Evolutionary conservation across 2,113 vertebrate species (phyloP).

Genomic region (Forbesichthys agassizii): DNA sequence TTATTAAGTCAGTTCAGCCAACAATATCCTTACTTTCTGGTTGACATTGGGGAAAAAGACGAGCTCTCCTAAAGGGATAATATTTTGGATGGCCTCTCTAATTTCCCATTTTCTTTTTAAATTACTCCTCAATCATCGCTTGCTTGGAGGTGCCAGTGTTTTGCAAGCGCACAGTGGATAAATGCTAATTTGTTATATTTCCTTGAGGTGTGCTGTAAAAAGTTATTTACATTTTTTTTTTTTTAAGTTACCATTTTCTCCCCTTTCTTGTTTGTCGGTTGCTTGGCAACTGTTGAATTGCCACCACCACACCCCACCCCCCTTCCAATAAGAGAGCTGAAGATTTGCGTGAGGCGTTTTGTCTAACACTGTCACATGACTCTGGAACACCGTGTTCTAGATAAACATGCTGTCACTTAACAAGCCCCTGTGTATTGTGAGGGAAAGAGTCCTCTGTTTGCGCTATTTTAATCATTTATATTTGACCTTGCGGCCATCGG

Average conservation of each 20-base stretch:
- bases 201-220: slow-evolving; percentile 24
- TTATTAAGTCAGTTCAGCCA: too few species aligned
- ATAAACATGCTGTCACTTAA: slow-evolving; percentile 14
- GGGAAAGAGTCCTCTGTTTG: too few species aligned
- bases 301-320: too few species aligned
- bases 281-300: slow-evolving; percentile 47
- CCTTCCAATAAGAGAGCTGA: slow-evolving; percentile 5
- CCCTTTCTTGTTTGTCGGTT: slow-evolving; percentile 47
- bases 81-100: not conserved
- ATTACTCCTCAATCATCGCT: slow-evolving; percentile 10
- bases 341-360: not conserved
- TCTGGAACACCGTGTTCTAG: slow-evolving; percentile 24
- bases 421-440: slow-evolving; percentile 10
- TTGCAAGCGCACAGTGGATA: slow-evolving; percentile 9
- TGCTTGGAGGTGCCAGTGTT: slow-evolving; percentile 1
- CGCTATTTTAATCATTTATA: too few species aligned
- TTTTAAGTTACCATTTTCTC: slow-evolving; percentile 22
- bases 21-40: not conserved
- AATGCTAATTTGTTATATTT: slow-evolving; percentile 14
- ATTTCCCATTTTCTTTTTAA: slow-evolving; percentile 9
- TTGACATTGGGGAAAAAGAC: not conserved
- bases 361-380: slow-evolving; percentile 5
- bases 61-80: not conserved
- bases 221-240: not conserved
- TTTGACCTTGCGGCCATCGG: too few species aligned